Evolutionary conservation across 2,797 vertebrate species (phyloP), one percentile per base, ranked within the genome.

Genomic region (Hephaestus fuliginosus): DNA sequence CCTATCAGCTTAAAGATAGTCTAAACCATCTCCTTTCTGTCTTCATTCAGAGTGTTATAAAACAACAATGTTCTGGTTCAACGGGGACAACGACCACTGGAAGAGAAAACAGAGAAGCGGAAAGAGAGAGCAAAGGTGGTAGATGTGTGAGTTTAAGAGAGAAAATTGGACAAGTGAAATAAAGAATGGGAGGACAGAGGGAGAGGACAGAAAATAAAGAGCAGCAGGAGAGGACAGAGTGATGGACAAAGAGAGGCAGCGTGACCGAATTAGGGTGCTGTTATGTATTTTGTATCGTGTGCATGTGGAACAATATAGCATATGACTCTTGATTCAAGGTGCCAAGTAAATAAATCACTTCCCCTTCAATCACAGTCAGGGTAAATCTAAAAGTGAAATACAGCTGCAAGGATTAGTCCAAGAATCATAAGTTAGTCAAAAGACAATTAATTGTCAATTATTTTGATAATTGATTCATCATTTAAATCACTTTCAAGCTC

Each of bases 191-290:
- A 48, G 39, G 11, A 30, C 20, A 20, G 20, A 20, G 28, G n/a
- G 14, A 49, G 39, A 46, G 25, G 20, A 41, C 0, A 12, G n/a
- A 68, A 73, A 30, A 67, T 63, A 48, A 44, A 78, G 70, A 82
- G 39, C 78, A 84, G 56, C 58, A 63, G 69, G 68, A 72, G 68
- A 64, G 15, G 60, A 36, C 33, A 36, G 55, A 86, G 75, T 88
- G 79, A 86, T 4, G 49, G 78, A 84, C 64, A 64, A 48, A 65
- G 49, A 90, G 87, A 94, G 88, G 68, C 48, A 75, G 76, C 49
- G 80, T 90, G 94, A 95, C 93, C 94, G 89, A 93, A 87, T 89
- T 28, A 81, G 93, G 91, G 78, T 92, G 86, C 68, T 77, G 77
- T 49, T 78, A 63, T 66, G 43, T 77, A 22, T 64, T 85, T 60